Evolutionary conservation across 2,888 invertebrate species (phyloP), one percentile per base, ranked within the genome.

Genomic region (Azorinus chamasolen): DNA sequence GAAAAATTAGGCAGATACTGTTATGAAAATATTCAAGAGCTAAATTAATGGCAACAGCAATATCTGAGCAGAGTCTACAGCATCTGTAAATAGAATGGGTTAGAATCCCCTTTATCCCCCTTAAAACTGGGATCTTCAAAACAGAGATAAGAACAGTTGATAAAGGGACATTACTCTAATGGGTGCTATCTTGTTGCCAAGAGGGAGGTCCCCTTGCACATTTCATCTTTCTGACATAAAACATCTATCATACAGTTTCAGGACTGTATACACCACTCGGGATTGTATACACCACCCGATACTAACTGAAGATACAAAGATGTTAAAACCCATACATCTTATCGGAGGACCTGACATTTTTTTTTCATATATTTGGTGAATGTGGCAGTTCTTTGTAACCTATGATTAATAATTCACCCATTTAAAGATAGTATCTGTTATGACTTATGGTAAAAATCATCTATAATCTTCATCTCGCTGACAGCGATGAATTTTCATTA

Each of bases 161-260:
- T 62, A 62, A 61, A 62, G 62, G 62, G 62, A 62, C 51, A 51
- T 62, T 51, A 62, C 46, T 62, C 25, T 41, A 22, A 24, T 32
- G 48, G 27, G 50, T 27, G 27, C 16, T 59, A 59, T 48, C 20
- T n/a, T 2, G 25, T 5, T 39, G 43, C 37, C 41, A 22, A 50
- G 50, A 50, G 51, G 50, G 58, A 57, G 58, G 39, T 39, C 58
- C 58, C 32, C 50, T 50, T 45, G 51, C 18, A 25, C 50, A 50
- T 27, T 37, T 43, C 41, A 58, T 32, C 50, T 18, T 41, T 50
- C 58, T 58, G 66, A 66, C 66, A 66, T 66, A 58, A 66, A 66
- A 66, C 57, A 55, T 66, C n/a, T 39, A 66, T 66, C 51, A 51
- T n/a, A 5, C 4, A 12, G 10, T 24, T 58, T 66, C 22, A 48